phyloP scores from a whole-genome alignment of 2,888 invertebrate genomes.

The Temnothorax ravouxi region DNA sequence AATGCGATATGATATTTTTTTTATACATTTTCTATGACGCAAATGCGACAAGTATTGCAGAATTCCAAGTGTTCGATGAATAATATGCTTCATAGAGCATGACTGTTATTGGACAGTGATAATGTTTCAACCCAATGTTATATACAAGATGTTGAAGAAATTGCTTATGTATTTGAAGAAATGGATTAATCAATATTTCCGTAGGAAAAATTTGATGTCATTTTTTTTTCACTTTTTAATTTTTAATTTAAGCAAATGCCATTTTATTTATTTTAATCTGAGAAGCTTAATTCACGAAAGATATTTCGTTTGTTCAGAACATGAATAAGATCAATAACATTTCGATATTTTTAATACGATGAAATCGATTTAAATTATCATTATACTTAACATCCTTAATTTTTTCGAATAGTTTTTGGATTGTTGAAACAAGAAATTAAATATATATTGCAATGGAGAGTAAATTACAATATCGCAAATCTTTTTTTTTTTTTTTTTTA shows the following conservation, averaged over 20 bases:
- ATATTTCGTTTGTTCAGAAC: not conserved
- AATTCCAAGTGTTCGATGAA: conserved; percentile 2
- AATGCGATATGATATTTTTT: conserved; percentile 14
- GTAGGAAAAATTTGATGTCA: not conserved
- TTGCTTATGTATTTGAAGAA: not conserved
- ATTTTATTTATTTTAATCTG: conserved; percentile 11
- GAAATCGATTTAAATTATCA: not conserved
- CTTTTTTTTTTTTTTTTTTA: not conserved
- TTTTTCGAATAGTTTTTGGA: not conserved
- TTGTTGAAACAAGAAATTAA: not conserved
- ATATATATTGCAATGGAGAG: not conserved
- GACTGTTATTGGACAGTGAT: not conserved
- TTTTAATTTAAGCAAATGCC: not conserved
- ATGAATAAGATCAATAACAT: not conserved
- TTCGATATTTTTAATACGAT: not conserved
- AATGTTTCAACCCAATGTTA: not conserved
- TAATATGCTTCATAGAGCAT: not conserved
- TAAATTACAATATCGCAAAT: not conserved
- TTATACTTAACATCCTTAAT: not conserved
- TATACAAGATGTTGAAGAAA: not conserved
- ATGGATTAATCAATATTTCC: not conserved
- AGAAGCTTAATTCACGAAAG: not conserved
- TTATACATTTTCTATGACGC: conserved; percentile 10
- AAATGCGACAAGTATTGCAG: conserved; percentile 29
- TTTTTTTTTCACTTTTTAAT: conserved; percentile 2